These are phyloP conservation scores for Acropora tenuis DNA, from an alignment of 64 coral and sea anemone genomes.

Conservation along the genomic window DNA sequence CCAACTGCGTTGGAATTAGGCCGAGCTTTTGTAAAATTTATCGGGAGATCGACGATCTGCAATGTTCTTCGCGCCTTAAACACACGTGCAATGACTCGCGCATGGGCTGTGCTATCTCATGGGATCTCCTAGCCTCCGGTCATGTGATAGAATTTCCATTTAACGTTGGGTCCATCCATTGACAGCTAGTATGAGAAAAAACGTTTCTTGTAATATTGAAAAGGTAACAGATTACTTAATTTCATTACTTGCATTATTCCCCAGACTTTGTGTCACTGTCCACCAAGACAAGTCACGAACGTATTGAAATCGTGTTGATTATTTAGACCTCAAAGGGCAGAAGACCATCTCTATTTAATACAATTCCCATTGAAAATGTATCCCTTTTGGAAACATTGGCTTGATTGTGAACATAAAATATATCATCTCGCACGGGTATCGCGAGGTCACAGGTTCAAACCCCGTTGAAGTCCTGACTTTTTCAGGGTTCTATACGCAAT, in stretches of 20 bases:
- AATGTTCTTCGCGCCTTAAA: neutral
- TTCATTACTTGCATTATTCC: constrained; percentile 21
- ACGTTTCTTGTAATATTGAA: constrained; percentile 38
- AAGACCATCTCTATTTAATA: constrained; percentile 35
- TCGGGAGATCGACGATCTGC: neutral
- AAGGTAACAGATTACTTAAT: constrained; percentile 32
- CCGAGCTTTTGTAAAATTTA: neutral
- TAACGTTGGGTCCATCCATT: constrained; percentile 81
- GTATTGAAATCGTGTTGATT: neutral
- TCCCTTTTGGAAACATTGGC: constrained; percentile 19
- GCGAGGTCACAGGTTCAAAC: too few relatives aligned
- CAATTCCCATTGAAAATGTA: constrained; percentile 16
- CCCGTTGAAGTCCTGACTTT: too few relatives aligned
- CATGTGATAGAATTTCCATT: constrained; percentile 69
- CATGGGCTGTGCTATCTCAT: constrained; percentile 30
- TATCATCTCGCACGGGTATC: neutral
- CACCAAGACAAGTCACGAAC: constrained; percentile 6
- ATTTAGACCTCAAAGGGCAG: neutral
- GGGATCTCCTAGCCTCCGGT: constrained; percentile 42
- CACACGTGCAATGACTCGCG: constrained; percentile 30
- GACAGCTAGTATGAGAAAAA: constrained; percentile 40
- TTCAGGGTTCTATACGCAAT: too few relatives aligned
- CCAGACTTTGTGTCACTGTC: constrained; percentile 12
- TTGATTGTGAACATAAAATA: constrained; percentile 30
- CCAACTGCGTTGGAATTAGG: constrained; percentile 36